Evolutionary conservation across 2,888 invertebrate species (phyloP).

Genomic region (Polyploca ridens): DNA sequence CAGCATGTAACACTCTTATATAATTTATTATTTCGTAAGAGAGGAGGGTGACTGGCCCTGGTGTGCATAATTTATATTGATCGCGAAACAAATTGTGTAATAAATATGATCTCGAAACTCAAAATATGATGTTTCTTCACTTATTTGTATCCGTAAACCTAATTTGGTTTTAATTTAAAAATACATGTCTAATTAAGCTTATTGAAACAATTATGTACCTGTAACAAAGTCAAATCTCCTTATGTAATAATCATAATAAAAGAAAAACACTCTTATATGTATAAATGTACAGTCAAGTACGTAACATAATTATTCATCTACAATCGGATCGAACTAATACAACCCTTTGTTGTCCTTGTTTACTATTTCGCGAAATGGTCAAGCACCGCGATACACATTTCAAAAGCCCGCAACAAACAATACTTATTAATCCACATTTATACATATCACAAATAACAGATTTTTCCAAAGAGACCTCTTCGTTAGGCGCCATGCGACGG

Average conservation of each 20-base stretch:
- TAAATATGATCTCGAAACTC: slow-evolving; percentile 5
- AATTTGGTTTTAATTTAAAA: not conserved
- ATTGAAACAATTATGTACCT: slow-evolving; percentile 8
- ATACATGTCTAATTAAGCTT: not conserved
- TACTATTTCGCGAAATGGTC: too few relatives aligned
- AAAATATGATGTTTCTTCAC: not conserved
- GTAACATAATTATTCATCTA: not conserved
- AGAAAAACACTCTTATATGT: not conserved
- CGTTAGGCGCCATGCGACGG: too few relatives aligned
- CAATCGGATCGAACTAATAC: not conserved
- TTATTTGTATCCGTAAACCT: slow-evolving; percentile 5
- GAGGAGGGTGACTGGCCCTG: not conserved
- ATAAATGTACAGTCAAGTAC: not conserved
- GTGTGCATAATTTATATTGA: not conserved
- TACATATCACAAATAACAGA: too few relatives aligned
- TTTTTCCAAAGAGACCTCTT: too few relatives aligned
- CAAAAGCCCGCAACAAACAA: too few relatives aligned
- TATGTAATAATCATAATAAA: not conserved
- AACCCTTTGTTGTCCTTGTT: too few relatives aligned
- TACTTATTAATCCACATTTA: too few relatives aligned
- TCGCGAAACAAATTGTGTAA: slow-evolving; percentile 4
- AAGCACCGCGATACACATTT: too few relatives aligned
- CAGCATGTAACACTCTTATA: not conserved
- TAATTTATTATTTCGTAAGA: not conserved
- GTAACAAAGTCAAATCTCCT: slow-evolving; percentile 2